phyloP scores from a whole-genome alignment of 2,113 vertebrate species.

The Austrofundulus limnaeus region DNA sequence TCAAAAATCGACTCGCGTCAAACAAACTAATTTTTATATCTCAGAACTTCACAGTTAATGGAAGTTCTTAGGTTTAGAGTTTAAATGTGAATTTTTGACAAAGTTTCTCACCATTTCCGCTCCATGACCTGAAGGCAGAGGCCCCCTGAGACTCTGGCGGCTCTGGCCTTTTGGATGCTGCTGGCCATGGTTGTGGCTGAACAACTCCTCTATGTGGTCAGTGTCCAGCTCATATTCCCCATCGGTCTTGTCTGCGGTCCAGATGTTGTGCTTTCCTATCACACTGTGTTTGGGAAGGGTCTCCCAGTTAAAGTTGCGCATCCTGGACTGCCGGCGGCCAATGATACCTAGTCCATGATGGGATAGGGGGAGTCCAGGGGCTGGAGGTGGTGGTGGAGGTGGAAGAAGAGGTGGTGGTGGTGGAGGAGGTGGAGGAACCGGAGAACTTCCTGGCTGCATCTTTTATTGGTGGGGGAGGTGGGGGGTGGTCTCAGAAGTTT shows the following conservation, averaged over 20 bases:
- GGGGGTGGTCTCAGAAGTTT: slow-evolving; percentile 40
- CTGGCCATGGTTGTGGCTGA: slow-evolving; percentile 71
- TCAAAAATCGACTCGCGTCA: not conserved
- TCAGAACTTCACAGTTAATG: slow-evolving; percentile 13
- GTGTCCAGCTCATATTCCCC: slow-evolving; percentile 79
- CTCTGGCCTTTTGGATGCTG: slow-evolving; percentile 40
- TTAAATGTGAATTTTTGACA: not conserved
- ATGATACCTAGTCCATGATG: slow-evolving; percentile 9
- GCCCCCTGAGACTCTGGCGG: slow-evolving; percentile 58
- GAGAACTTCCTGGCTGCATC: slow-evolving; percentile 61
- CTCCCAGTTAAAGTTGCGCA: slow-evolving; percentile 85
- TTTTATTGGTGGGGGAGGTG: slow-evolving; percentile 16
- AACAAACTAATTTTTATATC: slow-evolving; percentile 5
- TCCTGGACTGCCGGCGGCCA: slow-evolving; percentile 56
- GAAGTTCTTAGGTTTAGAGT: slow-evolving; percentile 2
- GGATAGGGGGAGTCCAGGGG: slow-evolving; percentile 40
- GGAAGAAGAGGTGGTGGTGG: slow-evolving; percentile 24
- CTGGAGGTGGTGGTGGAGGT: slow-evolving; percentile 49
- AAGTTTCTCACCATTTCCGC: slow-evolving; percentile 68
- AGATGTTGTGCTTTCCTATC: slow-evolving; percentile 80
- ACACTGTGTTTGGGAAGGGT: slow-evolving; percentile 79
- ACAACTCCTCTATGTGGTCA: slow-evolving; percentile 81
- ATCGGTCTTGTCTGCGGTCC: slow-evolving; percentile 72
- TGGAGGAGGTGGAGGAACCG: slow-evolving; percentile 28
- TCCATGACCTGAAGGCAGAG: slow-evolving; percentile 33